Conservation (phyloP, 2,888 invertebrate species). For the Odontothrips loti region DNA sequence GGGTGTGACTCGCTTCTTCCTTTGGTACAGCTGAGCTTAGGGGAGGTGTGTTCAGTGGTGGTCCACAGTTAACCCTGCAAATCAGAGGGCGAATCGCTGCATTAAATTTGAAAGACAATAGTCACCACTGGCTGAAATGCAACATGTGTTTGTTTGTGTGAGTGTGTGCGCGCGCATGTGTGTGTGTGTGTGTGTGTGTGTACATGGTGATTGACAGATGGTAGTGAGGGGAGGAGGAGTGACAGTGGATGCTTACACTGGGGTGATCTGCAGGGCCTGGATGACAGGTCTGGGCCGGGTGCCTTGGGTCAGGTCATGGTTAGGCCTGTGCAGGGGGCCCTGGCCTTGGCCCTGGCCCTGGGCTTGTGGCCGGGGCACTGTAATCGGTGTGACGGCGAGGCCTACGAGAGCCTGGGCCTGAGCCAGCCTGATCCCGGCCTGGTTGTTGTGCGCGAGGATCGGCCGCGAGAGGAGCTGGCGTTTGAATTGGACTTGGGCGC, state of each 20-base stretch:
- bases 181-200: neutral
- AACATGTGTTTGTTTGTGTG: neutral
- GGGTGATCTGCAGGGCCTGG: neutral
- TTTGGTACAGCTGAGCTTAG: slow-evolving; percentile 5
- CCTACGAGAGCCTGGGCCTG: neutral
- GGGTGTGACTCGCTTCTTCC: neutral
- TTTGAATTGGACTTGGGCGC: neutral
- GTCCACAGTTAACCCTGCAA: slow-evolving; percentile 13
- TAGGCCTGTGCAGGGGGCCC: neutral
- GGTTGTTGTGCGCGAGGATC: no score
- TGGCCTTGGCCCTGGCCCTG: neutral
- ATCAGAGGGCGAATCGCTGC: neutral
- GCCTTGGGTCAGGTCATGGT: neutral
- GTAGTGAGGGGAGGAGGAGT: neutral
- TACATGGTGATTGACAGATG: neutral
- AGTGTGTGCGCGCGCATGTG: neutral
- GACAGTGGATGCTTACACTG: slow-evolving; percentile 22
- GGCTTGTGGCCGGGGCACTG: no score
- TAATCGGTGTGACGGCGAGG: neutral
- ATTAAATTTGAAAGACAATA: neutral
- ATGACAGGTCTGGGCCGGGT: neutral
- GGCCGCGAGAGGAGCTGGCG: neutral
- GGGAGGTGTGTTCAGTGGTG: slow-evolving; percentile 9
- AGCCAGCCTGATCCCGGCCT: no score
- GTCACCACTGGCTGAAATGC: neutral